Conservation (phyloP, 2,797 vertebrate species). For the Poecile montanus region DNA sequence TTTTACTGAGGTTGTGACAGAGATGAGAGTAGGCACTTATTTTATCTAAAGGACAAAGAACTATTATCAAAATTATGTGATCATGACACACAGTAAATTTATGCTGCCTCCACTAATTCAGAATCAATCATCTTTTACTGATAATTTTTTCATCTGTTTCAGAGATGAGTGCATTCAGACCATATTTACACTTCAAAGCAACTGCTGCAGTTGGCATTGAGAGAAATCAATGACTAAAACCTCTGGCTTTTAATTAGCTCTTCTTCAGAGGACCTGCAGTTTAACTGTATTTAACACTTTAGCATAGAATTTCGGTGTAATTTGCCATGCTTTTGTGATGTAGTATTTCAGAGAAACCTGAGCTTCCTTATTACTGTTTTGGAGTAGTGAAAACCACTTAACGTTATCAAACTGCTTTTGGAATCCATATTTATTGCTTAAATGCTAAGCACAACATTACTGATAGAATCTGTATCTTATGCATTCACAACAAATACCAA, state of each 20-base stretch:
- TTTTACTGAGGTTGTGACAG: not conserved
- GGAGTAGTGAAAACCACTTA: slow-evolving; percentile 5
- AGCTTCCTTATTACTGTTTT: not conserved
- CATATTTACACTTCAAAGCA: slow-evolving; percentile 46
- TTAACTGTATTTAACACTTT: not conserved
- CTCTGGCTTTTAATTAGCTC: slow-evolving; percentile 42
- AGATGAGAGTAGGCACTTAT: not conserved
- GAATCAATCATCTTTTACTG: slow-evolving; percentile 22
- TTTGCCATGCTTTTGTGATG: not conserved
- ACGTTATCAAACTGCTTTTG: not conserved
- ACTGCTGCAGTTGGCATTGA: slow-evolving; percentile 7
- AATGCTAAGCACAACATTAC: not conserved
- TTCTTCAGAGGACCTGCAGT: not conserved
- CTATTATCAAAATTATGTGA: not conserved
- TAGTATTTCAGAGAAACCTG: not conserved
- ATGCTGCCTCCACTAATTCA: slow-evolving; percentile 20
- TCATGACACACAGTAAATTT: not conserved
- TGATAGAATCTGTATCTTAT: not conserved
- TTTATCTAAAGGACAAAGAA: slow-evolving; percentile 12
- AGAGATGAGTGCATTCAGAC: slow-evolving; percentile 1
- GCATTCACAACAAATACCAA: slow-evolving; percentile 34
- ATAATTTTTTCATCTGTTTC: slow-evolving; percentile 12
- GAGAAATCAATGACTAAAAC: slow-evolving; percentile 19
- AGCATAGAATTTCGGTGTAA: not conserved
- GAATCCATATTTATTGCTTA: not conserved